Base-by-base conservation (phyloP, 1,140 invertebrate genomes). In the Armadillidium nasatum region DNA sequence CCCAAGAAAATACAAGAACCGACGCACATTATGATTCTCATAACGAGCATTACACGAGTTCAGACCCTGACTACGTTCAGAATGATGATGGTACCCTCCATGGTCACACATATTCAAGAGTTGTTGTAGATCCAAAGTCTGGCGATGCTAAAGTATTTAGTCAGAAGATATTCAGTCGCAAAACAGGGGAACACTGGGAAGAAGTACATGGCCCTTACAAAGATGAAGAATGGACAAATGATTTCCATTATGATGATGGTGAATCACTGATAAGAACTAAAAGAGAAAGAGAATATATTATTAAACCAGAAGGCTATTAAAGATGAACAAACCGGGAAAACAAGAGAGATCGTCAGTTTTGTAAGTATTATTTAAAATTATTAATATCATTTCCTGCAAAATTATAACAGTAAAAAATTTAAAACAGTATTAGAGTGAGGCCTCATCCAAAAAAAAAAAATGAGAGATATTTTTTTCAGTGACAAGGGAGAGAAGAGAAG, bases 321-420 rank as follows among this genome's bases (percentile, higher is more conserved):
- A 74, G 87, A 89, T 21, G 90, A 90, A 81, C 88, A 89, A 79
- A 88, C 91, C 84, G 91, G 91, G 23, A 89, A 89, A 80, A 88
- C 87, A 76, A 88, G 88, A 80, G 88, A 91, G 82, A 87, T 93
- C 75, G 91, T 94, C 0, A 90, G 90, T 75, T 90, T 94, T 90
- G 91, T 92, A 85, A 87, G 80, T 82, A 60, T 23, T n/a, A 33
- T 67, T 33, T 33, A 33, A 33, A 33, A 6, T 33, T 33, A 33
- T 33, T 33, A 33, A 33, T n/a, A n/a, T n/a, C n/a, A n/a, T n/a
- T 1, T 33, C 33, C 33, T 6, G 6, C 33, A 33, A 33, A 1
- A 33, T 33, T 33, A 33, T 33, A 33, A n/a, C n/a, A n/a, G n/a
- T n/a, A n/a, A n/a, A n/a, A n/a, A n/a, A n/a, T n/a, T n/a, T n/a